These are phyloP conservation scores for Serrognathus titanus DNA, from an alignment of 2,888 invertebrate species.

Conservation along the genomic window DNA sequence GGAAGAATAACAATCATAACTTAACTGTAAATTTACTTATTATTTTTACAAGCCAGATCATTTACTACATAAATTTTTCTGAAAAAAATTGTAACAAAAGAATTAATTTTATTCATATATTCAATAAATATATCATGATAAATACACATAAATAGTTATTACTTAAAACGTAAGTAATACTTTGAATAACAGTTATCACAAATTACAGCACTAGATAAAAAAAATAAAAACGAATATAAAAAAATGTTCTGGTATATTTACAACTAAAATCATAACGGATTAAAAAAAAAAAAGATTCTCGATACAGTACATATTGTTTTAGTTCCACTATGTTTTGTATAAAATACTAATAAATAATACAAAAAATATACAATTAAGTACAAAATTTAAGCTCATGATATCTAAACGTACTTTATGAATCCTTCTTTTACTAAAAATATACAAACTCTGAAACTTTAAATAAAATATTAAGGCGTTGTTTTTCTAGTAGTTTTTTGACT, in stretches of 20 bases:
- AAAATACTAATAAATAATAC: slow-evolving; percentile 3
- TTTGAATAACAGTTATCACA: background rate
- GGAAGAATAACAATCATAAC: no score
- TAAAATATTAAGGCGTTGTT: slow-evolving; percentile 17
- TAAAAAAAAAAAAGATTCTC: background rate
- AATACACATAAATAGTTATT: slow-evolving; percentile 1
- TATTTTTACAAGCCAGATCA: no score
- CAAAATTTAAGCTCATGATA: slow-evolving; percentile 13
- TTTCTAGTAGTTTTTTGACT: slow-evolving; percentile 11
- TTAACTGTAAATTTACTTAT: no score
- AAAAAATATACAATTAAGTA: slow-evolving; percentile 9
- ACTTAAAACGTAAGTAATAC: background rate
- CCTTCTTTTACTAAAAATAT: slow-evolving; percentile 18
- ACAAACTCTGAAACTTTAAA: slow-evolving; percentile 16
- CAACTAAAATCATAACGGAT: background rate
- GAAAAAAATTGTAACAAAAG: no score
- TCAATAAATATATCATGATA: slow-evolving; percentile 2
- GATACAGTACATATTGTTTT: no score
- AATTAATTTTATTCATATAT: background rate
- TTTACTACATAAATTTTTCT: no score
- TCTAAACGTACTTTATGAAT: slow-evolving; percentile 17
- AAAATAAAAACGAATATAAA: background rate
- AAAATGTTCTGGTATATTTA: background rate
- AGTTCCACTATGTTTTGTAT: background rate
- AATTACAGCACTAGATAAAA: background rate